Evolutionary conservation across 2,797 vertebrate genomes (phyloP).

Genomic region (Cyprinodon diabolis): DNA sequence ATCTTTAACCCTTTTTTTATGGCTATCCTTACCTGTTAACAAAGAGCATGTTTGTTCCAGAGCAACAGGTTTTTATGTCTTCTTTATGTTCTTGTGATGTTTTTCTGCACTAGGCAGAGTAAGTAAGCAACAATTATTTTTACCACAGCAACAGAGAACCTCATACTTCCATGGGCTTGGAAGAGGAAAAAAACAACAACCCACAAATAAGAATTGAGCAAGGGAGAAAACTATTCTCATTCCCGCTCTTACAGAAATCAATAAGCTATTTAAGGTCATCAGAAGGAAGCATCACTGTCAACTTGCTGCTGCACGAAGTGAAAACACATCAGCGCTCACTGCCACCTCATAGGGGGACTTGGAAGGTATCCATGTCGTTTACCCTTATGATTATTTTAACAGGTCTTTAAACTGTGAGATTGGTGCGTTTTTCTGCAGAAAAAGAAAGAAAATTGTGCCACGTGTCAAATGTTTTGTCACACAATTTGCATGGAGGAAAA

Average conservation of each 20-base stretch:
- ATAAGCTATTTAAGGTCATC: constrained; percentile 76
- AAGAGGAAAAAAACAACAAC: constrained; percentile 22
- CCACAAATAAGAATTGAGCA: constrained; percentile 39
- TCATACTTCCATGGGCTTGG: constrained; percentile 50
- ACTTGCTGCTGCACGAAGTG: constrained; percentile 29
- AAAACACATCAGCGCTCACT: constrained; percentile 25
- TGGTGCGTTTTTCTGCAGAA: neutral
- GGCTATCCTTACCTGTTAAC: constrained; percentile 26
- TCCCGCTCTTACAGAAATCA: constrained; percentile 69
- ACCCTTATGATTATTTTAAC: constrained; percentile 8
- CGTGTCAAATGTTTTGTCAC: constrained; percentile 4
- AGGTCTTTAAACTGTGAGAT: constrained; percentile 10
- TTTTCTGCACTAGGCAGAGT: constrained; percentile 48
- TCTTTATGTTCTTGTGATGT: constrained; percentile 45
- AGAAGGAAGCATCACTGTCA: constrained; percentile 52
- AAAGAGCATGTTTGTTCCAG: constrained; percentile 33
- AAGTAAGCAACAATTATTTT: constrained; percentile 60
- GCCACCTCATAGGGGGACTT: constrained; percentile 12
- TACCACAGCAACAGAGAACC: constrained; percentile 54
- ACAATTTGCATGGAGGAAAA: neutral
- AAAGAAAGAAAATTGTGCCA: neutral
- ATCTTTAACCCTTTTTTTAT: constrained; percentile 56
- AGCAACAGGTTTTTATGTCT: constrained; percentile 38
- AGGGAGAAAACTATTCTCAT: constrained; percentile 35
- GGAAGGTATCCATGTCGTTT: constrained; percentile 18